Conservation (phyloP, 37 sponge, comb jelly and placozoan species). For the Spongilla lacustris region DNA sequence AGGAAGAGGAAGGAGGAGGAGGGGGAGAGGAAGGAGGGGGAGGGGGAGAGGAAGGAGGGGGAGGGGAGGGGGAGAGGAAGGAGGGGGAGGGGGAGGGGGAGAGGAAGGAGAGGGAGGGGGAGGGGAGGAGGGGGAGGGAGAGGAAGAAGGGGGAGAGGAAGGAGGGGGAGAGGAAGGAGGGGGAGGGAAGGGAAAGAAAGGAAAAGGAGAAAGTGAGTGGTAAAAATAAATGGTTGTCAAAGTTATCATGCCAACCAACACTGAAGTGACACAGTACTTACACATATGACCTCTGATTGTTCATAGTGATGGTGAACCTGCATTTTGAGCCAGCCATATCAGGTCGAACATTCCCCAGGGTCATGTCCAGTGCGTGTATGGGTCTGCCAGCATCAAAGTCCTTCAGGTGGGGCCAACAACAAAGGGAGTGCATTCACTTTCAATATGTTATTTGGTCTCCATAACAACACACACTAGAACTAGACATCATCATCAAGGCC, state of each 20-base stretch:
- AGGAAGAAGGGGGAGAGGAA: neutral
- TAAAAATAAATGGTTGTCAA: neutral
- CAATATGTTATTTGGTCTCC: no score
- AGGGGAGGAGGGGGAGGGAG: neutral
- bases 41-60: neutral
- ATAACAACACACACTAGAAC: no score
- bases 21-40: neutral
- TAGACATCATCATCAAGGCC: no score
- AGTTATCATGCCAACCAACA: neutral
- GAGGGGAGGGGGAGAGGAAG: no score
- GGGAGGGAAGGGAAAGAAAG: neutral
- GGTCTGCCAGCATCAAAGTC: constrained; percentile 68
- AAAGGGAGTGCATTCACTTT: no score
- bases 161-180: neutral
- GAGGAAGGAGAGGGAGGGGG: neutral
- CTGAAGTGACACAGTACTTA: constrained; percentile 39
- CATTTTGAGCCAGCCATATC: constrained; percentile 51
- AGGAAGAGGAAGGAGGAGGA: neutral
- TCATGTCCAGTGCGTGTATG: constrained; percentile 81
- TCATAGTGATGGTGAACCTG: constrained; percentile 75
- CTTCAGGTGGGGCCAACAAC: constrained; percentile 12
- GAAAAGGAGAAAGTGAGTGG: neutral
- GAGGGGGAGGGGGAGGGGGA: neutral
- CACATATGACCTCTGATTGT: constrained; percentile 71
- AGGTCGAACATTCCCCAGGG: constrained; percentile 66